Conservation (phyloP, 1,140 invertebrate genomes). For the Theocolax elegans region DNA sequence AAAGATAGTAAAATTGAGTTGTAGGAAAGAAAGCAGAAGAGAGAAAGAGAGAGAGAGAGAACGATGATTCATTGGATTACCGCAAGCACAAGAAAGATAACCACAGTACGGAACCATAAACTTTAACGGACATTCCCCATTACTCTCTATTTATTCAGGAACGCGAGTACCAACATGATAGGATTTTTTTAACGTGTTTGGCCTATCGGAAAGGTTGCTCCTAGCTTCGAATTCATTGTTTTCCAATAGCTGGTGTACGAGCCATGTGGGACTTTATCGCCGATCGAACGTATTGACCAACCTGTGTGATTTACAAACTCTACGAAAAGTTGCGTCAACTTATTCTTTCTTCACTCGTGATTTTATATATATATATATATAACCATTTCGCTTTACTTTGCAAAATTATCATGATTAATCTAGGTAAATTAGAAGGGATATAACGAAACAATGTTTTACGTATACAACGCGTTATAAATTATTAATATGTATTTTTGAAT, state of each 20-base stretch:
- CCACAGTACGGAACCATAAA: background rate
- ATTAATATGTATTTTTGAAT: no score
- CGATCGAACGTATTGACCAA: conserved; percentile 43
- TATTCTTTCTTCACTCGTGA: background rate
- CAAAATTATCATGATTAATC: no score
- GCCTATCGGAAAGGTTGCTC: background rate
- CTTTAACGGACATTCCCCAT: background rate
- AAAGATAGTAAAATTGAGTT: no score
- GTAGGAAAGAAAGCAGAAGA: no score
- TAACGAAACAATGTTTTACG: no score
- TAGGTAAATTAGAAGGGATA: no score
- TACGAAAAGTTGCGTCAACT: background rate
- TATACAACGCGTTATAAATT: no score
- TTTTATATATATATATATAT: background rate
- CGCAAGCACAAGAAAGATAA: conserved; percentile 1
- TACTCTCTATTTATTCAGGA: background rate
- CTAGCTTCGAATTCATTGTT: conserved; percentile 49
- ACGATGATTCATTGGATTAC: background rate
- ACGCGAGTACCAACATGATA: background rate
- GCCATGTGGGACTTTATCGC: conserved; percentile 46
- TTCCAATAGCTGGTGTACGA: conserved; percentile 48
- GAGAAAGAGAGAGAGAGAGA: no score
- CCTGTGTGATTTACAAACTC: background rate
- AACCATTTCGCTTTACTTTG: no score
- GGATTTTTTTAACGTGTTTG: background rate